These are phyloP conservation scores for Meloidogyne exigua DNA, from an alignment of 1,140 invertebrate species.

Conservation along the genomic window DNA sequence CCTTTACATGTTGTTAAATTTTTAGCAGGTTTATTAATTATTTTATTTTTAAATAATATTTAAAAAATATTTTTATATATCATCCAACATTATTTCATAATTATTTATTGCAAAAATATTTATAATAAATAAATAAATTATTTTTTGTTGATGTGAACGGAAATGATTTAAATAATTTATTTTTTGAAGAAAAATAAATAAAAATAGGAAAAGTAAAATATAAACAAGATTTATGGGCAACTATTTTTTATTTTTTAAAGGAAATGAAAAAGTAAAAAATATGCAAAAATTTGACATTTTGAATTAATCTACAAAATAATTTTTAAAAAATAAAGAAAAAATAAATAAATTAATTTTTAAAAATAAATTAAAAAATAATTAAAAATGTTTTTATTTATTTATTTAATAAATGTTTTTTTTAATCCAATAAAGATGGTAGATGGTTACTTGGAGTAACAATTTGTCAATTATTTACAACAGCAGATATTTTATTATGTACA, in stretches of 20 bases:
- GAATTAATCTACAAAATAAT: neutral
- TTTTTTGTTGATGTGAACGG: neutral
- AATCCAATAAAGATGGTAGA: constrained; percentile 66
- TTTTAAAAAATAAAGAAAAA: neutral
- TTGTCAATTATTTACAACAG: constrained; percentile 96
- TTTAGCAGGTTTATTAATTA: constrained; percentile 68
- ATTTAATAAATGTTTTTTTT: too few relatives aligned
- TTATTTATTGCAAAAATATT: neutral
- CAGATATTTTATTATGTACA: constrained; percentile 97
- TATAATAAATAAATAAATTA: neutral
- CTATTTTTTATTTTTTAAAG: neutral
- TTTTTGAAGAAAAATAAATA: neutral
- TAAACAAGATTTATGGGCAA: neutral
- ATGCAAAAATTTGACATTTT: too few relatives aligned
- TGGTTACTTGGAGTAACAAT: constrained; percentile 90
- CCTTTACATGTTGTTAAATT: constrained; percentile 92
- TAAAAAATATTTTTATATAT: neutral
- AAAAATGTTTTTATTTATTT: too few relatives aligned
- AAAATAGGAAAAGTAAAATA: neutral
- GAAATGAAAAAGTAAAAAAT: neutral
- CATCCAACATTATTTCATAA: neutral
- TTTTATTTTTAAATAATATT: neutral
- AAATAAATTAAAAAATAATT: too few relatives aligned
- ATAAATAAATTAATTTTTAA: constrained; percentile 63
- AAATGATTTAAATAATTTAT: constrained; percentile 10